Percentiles rank a stretch among this genome's conserved stretches.
These are phyloP conservation scores for Petromus typicus DNA, from an alignment of 2,113 vertebrate species.

Conservation along the genomic window DNA sequence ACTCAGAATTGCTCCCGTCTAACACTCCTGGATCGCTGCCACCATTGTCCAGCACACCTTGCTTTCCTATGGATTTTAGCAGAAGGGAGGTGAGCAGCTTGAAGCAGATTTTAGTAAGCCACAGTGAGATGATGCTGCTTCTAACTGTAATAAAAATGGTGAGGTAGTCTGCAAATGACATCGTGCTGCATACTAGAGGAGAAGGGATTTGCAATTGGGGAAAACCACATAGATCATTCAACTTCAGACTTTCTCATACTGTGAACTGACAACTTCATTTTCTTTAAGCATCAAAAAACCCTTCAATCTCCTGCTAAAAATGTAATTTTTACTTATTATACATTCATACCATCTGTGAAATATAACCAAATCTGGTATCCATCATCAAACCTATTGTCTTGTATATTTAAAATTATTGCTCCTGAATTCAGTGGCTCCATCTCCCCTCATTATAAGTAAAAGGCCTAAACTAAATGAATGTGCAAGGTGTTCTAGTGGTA, in stretches of 20 bases:
- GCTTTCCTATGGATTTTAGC: not conserved
- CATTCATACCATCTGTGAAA: not conserved
- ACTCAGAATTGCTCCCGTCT: not conserved
- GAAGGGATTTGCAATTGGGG: conserved; percentile 57
- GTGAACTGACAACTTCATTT: conserved; percentile 63
- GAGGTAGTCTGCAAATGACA: not conserved
- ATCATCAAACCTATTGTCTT: not conserved
- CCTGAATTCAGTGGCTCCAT: not conserved
- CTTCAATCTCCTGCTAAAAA: conserved; percentile 43
- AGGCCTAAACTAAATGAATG: not conserved
- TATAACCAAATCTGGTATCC: not conserved
- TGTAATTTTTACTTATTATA: conserved; percentile 37
- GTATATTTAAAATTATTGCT: conserved; percentile 7
- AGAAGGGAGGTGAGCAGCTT: not conserved
- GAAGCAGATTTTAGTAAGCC: not conserved
- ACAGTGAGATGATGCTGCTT: not conserved
- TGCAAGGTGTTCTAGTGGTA: not conserved
- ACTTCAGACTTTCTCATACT: conserved; percentile 56
- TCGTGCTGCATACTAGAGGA: not conserved
- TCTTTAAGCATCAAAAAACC: conserved; percentile 44
- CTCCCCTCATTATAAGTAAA: not conserved
- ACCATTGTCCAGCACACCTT: not conserved
- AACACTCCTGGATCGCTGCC: not conserved
- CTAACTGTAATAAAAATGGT: not conserved
- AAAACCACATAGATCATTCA: conserved; percentile 42